These are phyloP conservation scores for Cosmia trapezina DNA, from an alignment of 2,888 invertebrate genomes.

Conservation along the genomic window DNA sequence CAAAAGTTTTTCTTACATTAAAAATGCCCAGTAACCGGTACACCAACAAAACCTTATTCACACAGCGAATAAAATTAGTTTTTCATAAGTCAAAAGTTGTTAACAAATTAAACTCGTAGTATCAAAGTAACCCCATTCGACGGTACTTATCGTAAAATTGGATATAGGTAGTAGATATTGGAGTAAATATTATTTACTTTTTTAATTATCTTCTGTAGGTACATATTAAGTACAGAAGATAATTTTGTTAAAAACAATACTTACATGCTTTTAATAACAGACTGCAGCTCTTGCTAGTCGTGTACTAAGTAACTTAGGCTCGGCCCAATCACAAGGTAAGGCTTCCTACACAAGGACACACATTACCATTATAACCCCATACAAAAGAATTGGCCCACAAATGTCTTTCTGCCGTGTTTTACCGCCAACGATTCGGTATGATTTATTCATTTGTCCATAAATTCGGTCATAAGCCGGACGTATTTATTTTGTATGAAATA, in stretches of 20 bases:
- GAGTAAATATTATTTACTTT: not conserved
- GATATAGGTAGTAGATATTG: not conserved
- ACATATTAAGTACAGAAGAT: not conserved
- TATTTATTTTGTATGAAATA: constrained; percentile 75
- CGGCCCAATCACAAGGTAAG: not conserved
- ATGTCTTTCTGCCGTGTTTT: constrained; percentile 57
- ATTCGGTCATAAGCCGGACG: constrained; percentile 69
- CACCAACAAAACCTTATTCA: no score
- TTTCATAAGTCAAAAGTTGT: no score
- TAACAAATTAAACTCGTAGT: no score
- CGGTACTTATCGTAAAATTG: not conserved
- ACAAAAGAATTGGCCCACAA: constrained; percentile 45
- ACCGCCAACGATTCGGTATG: constrained; percentile 56
- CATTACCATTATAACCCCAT: constrained; percentile 24
- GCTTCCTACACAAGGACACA: not conserved
- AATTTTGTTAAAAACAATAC: not conserved
- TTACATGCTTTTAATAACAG: not conserved
- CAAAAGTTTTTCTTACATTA: no score
- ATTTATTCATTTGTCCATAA: constrained; percentile 71
- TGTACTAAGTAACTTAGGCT: not conserved
- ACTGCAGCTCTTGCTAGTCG: not conserved
- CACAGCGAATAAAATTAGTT: no score
- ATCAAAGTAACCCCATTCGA: no score
- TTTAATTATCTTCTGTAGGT: no score
- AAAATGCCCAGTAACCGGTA: no score